Base-by-base conservation (phyloP, 1,140 invertebrate species). In the Cardiocondyla obscurior region DNA sequence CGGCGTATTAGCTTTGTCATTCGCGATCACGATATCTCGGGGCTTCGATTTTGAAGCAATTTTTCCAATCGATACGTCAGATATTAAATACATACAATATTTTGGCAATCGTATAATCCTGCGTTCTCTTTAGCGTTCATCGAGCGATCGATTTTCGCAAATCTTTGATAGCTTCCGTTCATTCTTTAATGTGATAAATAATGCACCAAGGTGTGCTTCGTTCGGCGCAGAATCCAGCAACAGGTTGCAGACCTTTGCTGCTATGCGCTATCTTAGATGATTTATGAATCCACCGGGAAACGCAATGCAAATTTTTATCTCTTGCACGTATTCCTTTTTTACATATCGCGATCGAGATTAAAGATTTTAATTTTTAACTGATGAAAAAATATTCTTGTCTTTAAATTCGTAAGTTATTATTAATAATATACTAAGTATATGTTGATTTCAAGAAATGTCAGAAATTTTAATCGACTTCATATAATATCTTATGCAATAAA, bases 1-100 rank as follows among this genome's bases (percentile, higher is more conserved):
- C 82, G 86, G 81, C 77, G 89, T 90, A 92, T 93, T 93, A 93
- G 89, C 92, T 92, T 93, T 90, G 91, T 91, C 91, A 60, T 85
- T 87, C 83, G 83, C 65, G 82, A 83, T 88, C 76, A n/a, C n/a
- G n/a, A n/a, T n/a, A n/a, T n/a, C n/a, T n/a, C n/a, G n/a, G n/a
- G n/a, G n/a, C n/a, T n/a, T n/a, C n/a, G n/a, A n/a, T n/a, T n/a
- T n/a, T n/a, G n/a, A n/a, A n/a, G n/a, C n/a, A n/a, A n/a, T n/a
- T n/a, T n/a, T n/a, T n/a, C n/a, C n/a, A n/a, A n/a, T n/a, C n/a
- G n/a, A n/a, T n/a, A n/a, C n/a, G n/a, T n/a, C n/a, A n/a, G n/a
- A n/a, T 58, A 51, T 83, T 25, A 42, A 42, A 12, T 22, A 19
- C n/a, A n/a, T n/a, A n/a, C n/a, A n/a, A n/a, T 62, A 10, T 30